Evolutionary conservation across 2,113 vertebrate species (phyloP).

Genomic region (Progne subis): DNA sequence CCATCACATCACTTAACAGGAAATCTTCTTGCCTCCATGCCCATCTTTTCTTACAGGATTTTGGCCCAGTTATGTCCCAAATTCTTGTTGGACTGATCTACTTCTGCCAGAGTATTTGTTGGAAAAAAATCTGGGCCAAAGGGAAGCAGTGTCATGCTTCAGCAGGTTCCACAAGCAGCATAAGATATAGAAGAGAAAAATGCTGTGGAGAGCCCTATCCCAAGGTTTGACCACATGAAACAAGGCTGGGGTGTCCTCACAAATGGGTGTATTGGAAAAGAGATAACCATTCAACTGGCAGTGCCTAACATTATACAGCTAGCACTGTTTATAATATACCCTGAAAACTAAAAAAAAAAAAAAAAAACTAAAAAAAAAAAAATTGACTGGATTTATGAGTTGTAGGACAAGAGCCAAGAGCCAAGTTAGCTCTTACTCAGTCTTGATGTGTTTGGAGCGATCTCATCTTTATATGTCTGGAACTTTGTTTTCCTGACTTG

Average conservation of each 20-base stretch:
- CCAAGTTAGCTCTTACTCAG: conserved; percentile 33
- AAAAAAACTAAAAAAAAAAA: background rate
- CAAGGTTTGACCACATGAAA: background rate
- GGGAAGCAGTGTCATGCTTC: background rate
- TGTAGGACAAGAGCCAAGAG: background rate
- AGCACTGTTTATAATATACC: background rate
- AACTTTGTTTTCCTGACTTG: conserved; percentile 33
- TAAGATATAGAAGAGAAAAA: background rate
- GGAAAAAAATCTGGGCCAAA: background rate
- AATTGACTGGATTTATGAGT: conserved; percentile 24
- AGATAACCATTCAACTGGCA: background rate
- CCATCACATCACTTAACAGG: accelerated
- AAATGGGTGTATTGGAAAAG: background rate
- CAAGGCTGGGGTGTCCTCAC: background rate
- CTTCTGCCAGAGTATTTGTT: background rate
- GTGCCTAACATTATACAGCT: background rate
- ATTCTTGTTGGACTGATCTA: background rate
- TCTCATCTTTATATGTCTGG: conserved; percentile 53
- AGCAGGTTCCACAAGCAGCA: background rate
- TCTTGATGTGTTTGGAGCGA: background rate
- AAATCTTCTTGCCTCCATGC: background rate
- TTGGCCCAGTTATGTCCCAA: background rate
- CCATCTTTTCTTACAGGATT: background rate
- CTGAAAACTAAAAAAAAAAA: background rate
- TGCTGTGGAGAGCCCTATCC: background rate